These are phyloP conservation scores for Troilus luridus DNA, from an alignment of 2,888 invertebrate genomes.

Conservation along the genomic window DNA sequence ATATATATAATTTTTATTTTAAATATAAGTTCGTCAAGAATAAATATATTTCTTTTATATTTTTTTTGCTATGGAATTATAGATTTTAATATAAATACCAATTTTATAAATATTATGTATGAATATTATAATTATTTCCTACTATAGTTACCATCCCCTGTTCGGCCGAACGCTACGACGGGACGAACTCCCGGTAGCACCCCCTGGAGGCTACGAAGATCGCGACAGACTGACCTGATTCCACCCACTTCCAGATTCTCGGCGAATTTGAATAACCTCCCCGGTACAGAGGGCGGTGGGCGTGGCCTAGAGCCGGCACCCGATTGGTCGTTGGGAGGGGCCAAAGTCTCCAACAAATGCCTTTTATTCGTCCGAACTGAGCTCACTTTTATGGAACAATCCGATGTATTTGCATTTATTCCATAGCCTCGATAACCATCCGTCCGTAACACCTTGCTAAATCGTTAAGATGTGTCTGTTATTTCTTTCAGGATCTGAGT, in stretches of 20 bases:
- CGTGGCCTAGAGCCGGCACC: slow-evolving; percentile 17
- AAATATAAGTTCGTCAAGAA: too few relatives aligned
- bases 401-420: slow-evolving; percentile 23
- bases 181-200: not conserved
- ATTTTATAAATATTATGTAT: too few relatives aligned
- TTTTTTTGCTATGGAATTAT: too few relatives aligned
- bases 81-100: too few relatives aligned
- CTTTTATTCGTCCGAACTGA: not conserved
- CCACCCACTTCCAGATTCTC: not conserved
- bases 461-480: not conserved
- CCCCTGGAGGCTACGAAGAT: not conserved
- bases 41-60: too few relatives aligned
- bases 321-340: slow-evolving; percentile 55
- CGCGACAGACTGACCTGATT: slow-evolving; percentile 16
- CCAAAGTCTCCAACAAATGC: not conserved
- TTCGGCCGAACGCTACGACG: not conserved
- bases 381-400: slow-evolving; percentile 38
- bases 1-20: too few relatives aligned
- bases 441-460: not conserved
- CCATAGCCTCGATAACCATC: not conserved
- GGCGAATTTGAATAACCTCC: slow-evolving; percentile 48
- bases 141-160: not conserved
- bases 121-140: too few relatives aligned
- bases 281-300: slow-evolving; percentile 52
- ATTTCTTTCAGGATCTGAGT: not conserved